These are phyloP conservation scores for Euphysa ruthae DNA, from an alignment of 30 jellyfish, hydroid and myxozoan genomes.

Conservation along the genomic window DNA sequence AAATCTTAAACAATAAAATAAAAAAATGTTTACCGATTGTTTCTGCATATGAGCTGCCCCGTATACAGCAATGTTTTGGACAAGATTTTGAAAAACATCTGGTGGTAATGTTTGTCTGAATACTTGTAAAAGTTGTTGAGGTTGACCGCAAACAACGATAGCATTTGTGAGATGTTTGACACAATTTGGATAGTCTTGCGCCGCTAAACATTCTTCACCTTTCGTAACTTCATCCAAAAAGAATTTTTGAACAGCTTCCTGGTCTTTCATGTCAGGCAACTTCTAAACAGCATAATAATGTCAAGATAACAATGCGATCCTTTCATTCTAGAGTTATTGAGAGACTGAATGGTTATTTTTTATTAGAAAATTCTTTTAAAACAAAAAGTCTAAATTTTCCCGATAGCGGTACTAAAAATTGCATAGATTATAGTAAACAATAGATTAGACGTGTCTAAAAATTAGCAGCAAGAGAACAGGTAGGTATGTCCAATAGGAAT, in stretches of 20 bases:
- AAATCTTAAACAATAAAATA: no score
- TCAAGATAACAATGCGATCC: no score
- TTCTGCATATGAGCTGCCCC: conserved; percentile 39
- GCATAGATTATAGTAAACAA: no score
- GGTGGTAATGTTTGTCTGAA: conserved; percentile 93
- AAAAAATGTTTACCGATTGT: no score
- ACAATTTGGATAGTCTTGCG: conserved; percentile 75
- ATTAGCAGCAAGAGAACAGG: no score
- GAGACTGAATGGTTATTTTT: no score
- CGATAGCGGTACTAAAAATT: no score
- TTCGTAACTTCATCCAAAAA: conserved; percentile 75
- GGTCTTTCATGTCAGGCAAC: conserved; percentile 85
- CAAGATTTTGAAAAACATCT: conserved; percentile 77
- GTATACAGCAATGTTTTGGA: conserved; percentile 61
- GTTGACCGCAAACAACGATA: conserved; percentile 97
- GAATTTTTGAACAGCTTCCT: conserved; percentile 88
- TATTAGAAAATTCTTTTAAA: no score
- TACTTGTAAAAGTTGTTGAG: conserved; percentile 90
- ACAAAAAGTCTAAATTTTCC: no score
- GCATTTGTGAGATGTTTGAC: conserved; percentile 87
- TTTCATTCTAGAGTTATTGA: no score
- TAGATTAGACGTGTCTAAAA: no score
- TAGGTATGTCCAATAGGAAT: no score
- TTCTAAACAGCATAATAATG: conserved; percentile 1
- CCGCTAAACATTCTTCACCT: conserved; percentile 78